Conservation (phyloP, 1,140 invertebrate species). For the Hetaerina americana region DNA sequence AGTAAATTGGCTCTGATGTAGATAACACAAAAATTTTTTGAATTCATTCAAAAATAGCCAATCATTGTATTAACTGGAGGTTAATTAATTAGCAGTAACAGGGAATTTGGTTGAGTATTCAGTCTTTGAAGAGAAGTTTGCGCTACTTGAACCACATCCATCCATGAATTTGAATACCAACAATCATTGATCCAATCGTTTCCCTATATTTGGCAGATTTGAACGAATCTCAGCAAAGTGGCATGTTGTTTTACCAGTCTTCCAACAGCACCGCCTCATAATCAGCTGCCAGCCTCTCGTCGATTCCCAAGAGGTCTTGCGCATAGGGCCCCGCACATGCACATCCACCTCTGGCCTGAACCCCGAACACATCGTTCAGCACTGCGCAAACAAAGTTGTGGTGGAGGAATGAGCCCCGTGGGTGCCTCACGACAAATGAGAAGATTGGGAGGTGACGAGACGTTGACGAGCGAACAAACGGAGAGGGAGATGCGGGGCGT, state of each 20-base stretch:
- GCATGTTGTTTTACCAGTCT: slow-evolving; percentile 53
- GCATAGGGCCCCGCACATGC: slow-evolving; percentile 75
- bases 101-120: too few species aligned
- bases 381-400: slow-evolving; percentile 81
- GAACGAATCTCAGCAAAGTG: too few species aligned
- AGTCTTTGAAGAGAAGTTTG: too few species aligned
- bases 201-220: too few species aligned
- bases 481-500: neutral
- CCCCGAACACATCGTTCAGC: slow-evolving; percentile 84
- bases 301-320: slow-evolving; percentile 71
- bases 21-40: too few species aligned
- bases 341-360: slow-evolving; percentile 76
- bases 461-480: slow-evolving; percentile 30
- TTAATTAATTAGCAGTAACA: too few species aligned
- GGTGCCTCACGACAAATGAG: slow-evolving; percentile 73
- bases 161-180: too few species aligned
- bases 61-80: too few species aligned
- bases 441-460: slow-evolving; percentile 62
- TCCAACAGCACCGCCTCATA: slow-evolving; percentile 65
- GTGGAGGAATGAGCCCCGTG: slow-evolving; percentile 67
- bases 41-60: too few species aligned
- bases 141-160: too few species aligned
- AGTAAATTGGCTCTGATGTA: too few species aligned
- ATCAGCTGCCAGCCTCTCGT: slow-evolving; percentile 53
- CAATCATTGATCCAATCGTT: too few species aligned